A percentile compares a stretch with the other conserved stretches of the same genome.
phyloP scores from a whole-genome alignment of 2,888 invertebrate genomes.

The Sarcophaga carnaria region DNA sequence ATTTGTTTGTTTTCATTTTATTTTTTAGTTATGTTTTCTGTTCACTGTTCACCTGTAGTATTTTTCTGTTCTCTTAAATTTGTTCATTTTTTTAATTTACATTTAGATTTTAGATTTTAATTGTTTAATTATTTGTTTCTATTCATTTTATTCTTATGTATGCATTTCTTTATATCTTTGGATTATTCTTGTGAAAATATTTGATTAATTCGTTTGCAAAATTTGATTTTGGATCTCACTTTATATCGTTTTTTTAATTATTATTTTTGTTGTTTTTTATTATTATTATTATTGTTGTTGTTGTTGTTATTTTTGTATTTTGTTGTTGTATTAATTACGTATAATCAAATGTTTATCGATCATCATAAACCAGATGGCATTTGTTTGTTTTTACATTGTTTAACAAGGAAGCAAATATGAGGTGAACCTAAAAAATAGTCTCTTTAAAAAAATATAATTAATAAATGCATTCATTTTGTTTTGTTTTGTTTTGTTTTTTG shows the following conservation, averaged over 20 bases:
- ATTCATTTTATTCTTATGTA: slow-evolving; percentile 14
- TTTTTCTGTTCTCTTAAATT: slow-evolving; percentile 16
- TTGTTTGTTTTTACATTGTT: slow-evolving; percentile 17
- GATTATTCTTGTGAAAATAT: neutral
- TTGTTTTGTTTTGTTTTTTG: neutral
- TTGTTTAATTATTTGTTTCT: slow-evolving; percentile 1
- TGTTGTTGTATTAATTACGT: slow-evolving; percentile 62
- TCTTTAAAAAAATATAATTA: slow-evolving; percentile 11
- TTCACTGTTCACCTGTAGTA: slow-evolving; percentile 55
- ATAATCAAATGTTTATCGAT: slow-evolving; percentile 43
- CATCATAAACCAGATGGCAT: neutral
- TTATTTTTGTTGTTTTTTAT: slow-evolving; percentile 30
- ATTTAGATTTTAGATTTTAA: slow-evolving; percentile 16
- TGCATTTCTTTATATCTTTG: too few species aligned
- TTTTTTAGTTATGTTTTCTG: slow-evolving; percentile 35
- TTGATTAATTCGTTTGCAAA: slow-evolving; percentile 41
- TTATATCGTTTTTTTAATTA: slow-evolving; percentile 1
- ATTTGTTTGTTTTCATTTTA: slow-evolving; percentile 6
- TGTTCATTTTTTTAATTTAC: slow-evolving; percentile 47
- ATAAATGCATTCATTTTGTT: slow-evolving; percentile 44
- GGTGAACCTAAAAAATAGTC: neutral
- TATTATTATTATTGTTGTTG: slow-evolving; percentile 37
- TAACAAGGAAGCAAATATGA: slow-evolving; percentile 5
- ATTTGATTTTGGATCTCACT: slow-evolving; percentile 50
- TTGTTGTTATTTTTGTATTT: neutral